Evolutionary conservation across 2,113 vertebrate genomes (phyloP), one percentile per base, ranked within the genome.

Genomic region (Phyllostomus discolor): DNA sequence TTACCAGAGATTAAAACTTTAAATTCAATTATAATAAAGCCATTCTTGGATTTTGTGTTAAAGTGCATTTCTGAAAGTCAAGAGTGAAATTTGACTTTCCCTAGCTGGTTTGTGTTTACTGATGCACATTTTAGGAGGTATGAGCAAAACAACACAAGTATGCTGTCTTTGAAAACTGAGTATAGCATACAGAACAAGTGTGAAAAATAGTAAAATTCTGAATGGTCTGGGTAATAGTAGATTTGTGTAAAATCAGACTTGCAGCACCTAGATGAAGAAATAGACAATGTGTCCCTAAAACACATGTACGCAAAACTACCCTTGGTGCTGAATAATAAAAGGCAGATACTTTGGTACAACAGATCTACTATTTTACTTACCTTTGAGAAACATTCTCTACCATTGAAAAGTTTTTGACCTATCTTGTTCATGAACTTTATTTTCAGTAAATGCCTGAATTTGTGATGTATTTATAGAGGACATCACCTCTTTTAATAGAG

Each of bases 1-100:
- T 95, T 92, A 92, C 2, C 22, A 79, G 12, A 90, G 17, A 92
- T 75, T 95, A 89, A 95, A 96, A 72, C 28, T 86, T 90, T 70
- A 70, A 85, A 93, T 87, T 88, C 15, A 78, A 38, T 85, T 66
- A 2, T 95, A 86, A 88, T 78, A 87, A 93, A 66, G 43, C 33
- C 76, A 95, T 85, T 24, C 17, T 85, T 78, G 48, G 14, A 59
- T 67, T 96, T 92, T 66, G 3, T 78, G 80, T 88, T 62, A 50
- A 93, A 95, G 62, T 90, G 1, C 31, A 70, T 62, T 94, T 88
- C 41, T 88, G n/a, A 92, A 95, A 88, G n/a, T 85, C 4, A 67
- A 91, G 33, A 35, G 28, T 66, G 26, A 67, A 87, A 80, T 54
- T 79, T 96, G 28, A 41, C 72, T 79, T 91, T 96, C 15, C 22